Conservation (phyloP, 2,113 vertebrate species). For the Pelvicachromis taeniatus region DNA sequence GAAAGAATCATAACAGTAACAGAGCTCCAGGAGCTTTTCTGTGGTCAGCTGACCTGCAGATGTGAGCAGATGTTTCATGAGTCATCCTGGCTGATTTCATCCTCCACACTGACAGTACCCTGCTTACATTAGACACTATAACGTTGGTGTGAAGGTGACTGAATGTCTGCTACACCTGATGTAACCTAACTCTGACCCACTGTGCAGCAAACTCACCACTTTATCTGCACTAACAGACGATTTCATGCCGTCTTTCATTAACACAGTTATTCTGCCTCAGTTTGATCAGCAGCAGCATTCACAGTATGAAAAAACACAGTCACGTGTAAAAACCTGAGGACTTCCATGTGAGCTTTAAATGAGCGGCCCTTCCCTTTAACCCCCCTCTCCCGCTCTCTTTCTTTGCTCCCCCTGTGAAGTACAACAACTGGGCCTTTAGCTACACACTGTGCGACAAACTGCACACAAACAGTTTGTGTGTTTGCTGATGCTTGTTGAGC, state of each 20-base stretch:
- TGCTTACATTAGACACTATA: neutral
- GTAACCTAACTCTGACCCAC: neutral
- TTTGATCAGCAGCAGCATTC: neutral
- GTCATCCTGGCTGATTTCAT: neutral
- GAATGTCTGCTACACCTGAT: rapidly evolving
- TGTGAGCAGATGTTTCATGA: neutral
- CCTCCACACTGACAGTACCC: neutral
- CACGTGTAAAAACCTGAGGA: neutral
- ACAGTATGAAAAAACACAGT: neutral
- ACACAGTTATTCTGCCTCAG: neutral
- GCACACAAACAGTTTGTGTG: neutral
- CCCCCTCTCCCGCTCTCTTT: neutral
- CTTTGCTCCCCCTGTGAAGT: neutral
- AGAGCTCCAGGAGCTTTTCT: neutral
- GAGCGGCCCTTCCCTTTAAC: neutral
- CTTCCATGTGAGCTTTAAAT: neutral
- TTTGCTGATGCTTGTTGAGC: neutral
- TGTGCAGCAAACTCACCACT: neutral
- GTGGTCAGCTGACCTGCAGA: neutral
- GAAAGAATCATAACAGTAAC: neutral
- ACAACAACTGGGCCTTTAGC: neutral
- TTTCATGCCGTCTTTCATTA: neutral
- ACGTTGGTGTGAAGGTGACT: rapidly evolving
- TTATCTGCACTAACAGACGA: neutral
- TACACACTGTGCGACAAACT: neutral